A percentile compares a stretch with the other conserved stretches of the same genome.
phyloP scores from a whole-genome alignment of 2,113 vertebrate genomes.

The Callithrix jacchus region DNA sequence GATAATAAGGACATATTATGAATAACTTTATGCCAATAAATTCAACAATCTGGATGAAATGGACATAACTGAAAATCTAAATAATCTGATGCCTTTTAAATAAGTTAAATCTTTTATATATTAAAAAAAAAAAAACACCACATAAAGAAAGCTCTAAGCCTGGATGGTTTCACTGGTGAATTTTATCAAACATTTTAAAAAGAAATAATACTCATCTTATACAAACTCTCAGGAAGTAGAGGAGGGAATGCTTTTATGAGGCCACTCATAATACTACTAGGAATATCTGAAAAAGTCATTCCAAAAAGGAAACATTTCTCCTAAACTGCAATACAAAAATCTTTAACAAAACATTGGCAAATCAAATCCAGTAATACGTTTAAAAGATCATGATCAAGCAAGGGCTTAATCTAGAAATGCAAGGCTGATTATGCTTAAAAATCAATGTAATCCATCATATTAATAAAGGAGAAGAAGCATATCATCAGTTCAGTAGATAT shows the following conservation, averaged over 20 bases:
- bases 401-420: background rate
- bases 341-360: conserved; percentile 32
- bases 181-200: conserved; percentile 24
- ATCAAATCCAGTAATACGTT: conserved; percentile 16
- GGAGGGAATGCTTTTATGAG: background rate
- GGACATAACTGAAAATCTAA: background rate
- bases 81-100: background rate
- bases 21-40: background rate
- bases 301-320: background rate
- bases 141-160: background rate
- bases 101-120: background rate
- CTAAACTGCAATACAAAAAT: background rate
- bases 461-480: conserved; percentile 6
- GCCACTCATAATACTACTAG: background rate
- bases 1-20: background rate
- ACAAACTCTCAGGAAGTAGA: conserved; percentile 35
- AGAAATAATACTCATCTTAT: background rate
- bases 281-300: background rate
- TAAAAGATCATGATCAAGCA: background rate
- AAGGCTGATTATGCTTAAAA: background rate
- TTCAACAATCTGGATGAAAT: conserved; percentile 4
- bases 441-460: background rate
- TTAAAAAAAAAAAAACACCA: background rate
- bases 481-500: background rate
- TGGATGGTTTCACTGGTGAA: background rate